Evolutionary conservation across 1,140 invertebrate species (phyloP).

Genomic region (Lordiphosa stackelbergi): DNA sequence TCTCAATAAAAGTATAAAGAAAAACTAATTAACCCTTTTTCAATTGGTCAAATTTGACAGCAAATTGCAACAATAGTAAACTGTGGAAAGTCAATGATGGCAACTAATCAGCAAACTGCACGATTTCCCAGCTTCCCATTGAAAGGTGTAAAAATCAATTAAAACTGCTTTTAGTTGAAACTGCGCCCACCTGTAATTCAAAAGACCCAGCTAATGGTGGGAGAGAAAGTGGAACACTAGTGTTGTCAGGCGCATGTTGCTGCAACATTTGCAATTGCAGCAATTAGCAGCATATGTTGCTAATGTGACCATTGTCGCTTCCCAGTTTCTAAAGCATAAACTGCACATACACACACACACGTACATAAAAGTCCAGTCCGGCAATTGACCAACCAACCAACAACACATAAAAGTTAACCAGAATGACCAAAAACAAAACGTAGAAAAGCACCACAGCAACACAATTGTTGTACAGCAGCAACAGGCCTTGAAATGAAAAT

Average conservation of each 20-base stretch:
- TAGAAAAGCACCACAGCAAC: no score
- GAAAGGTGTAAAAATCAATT: slow-evolving; percentile 67
- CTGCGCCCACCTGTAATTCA: slow-evolving; percentile 14
- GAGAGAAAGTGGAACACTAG: slow-evolving; percentile 6
- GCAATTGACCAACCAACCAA: slow-evolving; percentile 4
- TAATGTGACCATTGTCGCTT: slow-evolving; percentile 34
- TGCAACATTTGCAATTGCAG: slow-evolving; percentile 40
- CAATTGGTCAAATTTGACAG: slow-evolving; percentile 38
- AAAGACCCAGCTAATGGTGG: not conserved
- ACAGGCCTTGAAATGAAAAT: no score
- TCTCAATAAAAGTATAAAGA: slow-evolving; percentile 10
- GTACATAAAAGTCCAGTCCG: not conserved
- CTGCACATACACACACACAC: not conserved
- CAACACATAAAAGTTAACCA: slow-evolving; percentile 11
- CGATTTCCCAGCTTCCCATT: slow-evolving; percentile 22
- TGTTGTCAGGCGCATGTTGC: slow-evolving; percentile 20
- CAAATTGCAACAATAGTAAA: slow-evolving; percentile 7
- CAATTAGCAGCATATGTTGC: slow-evolving; percentile 66
- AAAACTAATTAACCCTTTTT: slow-evolving; percentile 36
- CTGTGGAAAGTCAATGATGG: slow-evolving; percentile 6
- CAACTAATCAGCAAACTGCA: slow-evolving; percentile 28
- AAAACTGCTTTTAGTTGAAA: slow-evolving; percentile 42
- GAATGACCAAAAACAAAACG: not conserved
- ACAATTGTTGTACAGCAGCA: no score
- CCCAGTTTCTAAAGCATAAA: slow-evolving; percentile 6